Conservation (phyloP, 1,140 invertebrate genomes). For the Paraescarpia echinospica region DNA sequence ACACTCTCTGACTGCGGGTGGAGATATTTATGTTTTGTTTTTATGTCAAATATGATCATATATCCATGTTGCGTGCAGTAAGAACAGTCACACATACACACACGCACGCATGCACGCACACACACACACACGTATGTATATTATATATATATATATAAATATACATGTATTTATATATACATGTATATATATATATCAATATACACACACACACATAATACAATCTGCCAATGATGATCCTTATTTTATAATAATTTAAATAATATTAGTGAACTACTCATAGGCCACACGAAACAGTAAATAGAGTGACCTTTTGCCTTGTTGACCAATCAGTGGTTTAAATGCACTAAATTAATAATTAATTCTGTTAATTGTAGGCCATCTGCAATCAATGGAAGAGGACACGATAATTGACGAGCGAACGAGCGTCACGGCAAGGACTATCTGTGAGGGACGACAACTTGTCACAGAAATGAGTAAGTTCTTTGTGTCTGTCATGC, state of each 20-base stretch:
- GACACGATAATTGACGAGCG: neutral
- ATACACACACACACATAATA: too few species aligned
- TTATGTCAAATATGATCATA: neutral
- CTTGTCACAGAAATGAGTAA: neutral
- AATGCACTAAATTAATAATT: neutral
- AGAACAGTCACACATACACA: too few species aligned
- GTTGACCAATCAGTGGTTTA: neutral
- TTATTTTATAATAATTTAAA: too few species aligned
- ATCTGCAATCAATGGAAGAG: neutral
- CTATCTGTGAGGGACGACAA: neutral
- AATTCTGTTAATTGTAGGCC: neutral
- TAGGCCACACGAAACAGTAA: too few species aligned
- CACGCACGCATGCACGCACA: too few species aligned
- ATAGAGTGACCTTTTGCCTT: neutral
- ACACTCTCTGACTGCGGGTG: neutral
- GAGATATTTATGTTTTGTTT: neutral
- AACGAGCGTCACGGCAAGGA: neutral
- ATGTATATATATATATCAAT: too few species aligned
- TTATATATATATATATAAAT: too few species aligned
- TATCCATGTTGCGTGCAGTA: too few species aligned
- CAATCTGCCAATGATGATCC: too few species aligned
- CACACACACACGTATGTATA: too few species aligned
- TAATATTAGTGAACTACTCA: too few species aligned
- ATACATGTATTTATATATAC: too few species aligned
- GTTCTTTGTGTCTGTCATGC: neutral